Evolutionary conservation across 2,113 vertebrate genomes (phyloP).

Genomic region (Macquaria australasica): DNA sequence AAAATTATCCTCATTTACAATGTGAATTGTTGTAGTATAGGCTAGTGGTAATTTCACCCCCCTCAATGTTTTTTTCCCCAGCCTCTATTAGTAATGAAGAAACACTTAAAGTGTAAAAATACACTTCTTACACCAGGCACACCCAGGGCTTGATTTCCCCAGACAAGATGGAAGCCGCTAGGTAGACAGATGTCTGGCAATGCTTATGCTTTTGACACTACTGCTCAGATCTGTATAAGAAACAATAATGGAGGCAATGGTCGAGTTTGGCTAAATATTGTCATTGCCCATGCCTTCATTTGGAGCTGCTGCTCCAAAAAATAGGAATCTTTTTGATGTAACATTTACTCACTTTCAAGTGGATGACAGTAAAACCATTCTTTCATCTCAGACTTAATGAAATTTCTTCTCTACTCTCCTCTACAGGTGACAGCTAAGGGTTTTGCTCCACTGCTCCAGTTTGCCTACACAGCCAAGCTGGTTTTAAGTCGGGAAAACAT

Average conservation of each 20-base stretch:
- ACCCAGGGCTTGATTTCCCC: background rate
- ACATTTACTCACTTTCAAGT: background rate
- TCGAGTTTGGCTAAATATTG: background rate
- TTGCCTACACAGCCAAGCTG: conserved; percentile 97
- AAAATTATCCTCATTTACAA: background rate
- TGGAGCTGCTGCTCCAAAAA: too few relatives aligned
- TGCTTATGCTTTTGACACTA: background rate
- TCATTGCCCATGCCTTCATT: background rate
- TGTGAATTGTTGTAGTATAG: too few relatives aligned
- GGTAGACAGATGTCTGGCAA: background rate
- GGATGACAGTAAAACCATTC: background rate
- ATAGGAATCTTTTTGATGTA: background rate
- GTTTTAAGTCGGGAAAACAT: conserved; percentile 95
- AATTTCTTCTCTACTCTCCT: conserved; percentile 30
- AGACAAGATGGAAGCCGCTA: background rate
- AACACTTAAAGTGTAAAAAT: background rate
- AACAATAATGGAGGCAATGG: background rate
- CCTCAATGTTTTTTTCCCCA: background rate
- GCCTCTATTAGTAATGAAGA: background rate
- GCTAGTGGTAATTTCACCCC: background rate
- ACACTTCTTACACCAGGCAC: background rate
- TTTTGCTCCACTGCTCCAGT: conserved; percentile 95
- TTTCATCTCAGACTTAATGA: background rate
- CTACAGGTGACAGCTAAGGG: conserved; percentile 94
- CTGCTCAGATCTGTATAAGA: background rate